These are phyloP conservation scores for Drosophila nigrodunni DNA, from an alignment of 1,140 invertebrate species.

Conservation along the genomic window DNA sequence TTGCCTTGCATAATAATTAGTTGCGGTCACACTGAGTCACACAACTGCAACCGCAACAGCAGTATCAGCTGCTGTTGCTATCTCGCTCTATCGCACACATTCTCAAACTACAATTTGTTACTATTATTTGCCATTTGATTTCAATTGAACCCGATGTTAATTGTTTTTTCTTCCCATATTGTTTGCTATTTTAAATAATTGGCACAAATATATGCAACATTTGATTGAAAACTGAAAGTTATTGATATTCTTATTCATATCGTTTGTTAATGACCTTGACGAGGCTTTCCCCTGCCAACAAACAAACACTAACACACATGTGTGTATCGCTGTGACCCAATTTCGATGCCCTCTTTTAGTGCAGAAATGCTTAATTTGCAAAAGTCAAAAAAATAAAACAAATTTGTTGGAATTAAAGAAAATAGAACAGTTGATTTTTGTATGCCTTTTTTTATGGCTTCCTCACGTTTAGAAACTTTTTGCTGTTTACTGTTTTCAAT, in stretches of 20 bases:
- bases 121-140: conserved; percentile 33
- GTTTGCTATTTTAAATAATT: conserved; percentile 56
- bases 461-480: conserved; percentile 11
- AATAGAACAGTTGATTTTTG: not conserved
- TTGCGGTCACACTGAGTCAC: conserved; percentile 45
- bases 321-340: conserved; percentile 28
- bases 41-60: conserved; percentile 29
- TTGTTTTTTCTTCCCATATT: conserved; percentile 42
- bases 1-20: conserved; percentile 46
- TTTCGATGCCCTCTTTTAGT: conserved; percentile 8
- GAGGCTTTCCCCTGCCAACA: conserved; percentile 4
- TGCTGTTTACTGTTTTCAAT: conserved; percentile 8
- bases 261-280: conserved; percentile 36
- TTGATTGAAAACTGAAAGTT: conserved; percentile 66
- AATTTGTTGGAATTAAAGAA: not conserved
- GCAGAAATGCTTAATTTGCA: conserved; percentile 18
- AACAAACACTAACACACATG: not conserved
- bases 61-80: not conserved
- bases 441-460: not conserved
- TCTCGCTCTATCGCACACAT: conserved; percentile 13
- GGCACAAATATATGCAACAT: conserved; percentile 62
- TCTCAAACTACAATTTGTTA: not conserved
- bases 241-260: conserved; percentile 15
- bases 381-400: conserved; percentile 11
- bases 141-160: conserved; percentile 75